Evolutionary conservation across 2,113 vertebrate species (phyloP), one percentile per base, ranked within the genome.

Genomic region (Cromileptes altivelis): DNA sequence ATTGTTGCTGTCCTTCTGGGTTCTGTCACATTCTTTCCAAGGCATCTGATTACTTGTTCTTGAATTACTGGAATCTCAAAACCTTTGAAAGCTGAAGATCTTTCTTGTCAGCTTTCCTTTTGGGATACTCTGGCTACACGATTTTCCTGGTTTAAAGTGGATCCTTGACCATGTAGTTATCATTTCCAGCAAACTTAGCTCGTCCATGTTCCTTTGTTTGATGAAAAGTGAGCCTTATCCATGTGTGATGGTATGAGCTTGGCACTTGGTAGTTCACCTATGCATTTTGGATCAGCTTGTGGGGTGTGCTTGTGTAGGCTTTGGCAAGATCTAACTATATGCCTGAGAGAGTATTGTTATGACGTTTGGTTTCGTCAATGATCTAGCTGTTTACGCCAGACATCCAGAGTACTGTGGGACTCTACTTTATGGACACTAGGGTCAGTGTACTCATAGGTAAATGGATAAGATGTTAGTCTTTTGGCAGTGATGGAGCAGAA

Each of bases 151-250:
- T 21, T 53, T 19, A 12, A 21, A 53, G 2, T 53, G 52, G 6
- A 53, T 19, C 18, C 7, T 2, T 53, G 5, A 6, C 52, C 52
- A 53, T 6, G 18, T 19, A 7, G 50, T 4, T 11, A 19, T 53
- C 50, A 6, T 21, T 6, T 53, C 7, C 50, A 19, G 4, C 19
- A 11, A 4, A 15, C 14, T 50, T 17, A 50, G 49, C 17, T 17
- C 17, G 0, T 18, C 15, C 3, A 1, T 50, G 49, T 50, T 17
- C 49, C 49, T 33, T 33, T 5, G 0, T 33, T 33, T 33, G 33
- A 42, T 42, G 40, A 8, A 78, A 19, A 0, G 47, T 73, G 19
- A 69, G 68, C 50, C 60, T 64, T 60, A 70, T 61, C n/a, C 53
- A 55, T 55, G 21, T 55, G 53, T 55, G 21, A 55, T 2, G 18